Percentiles rank a stretch among this genome's conserved stretches.
These are phyloP conservation scores for Lophochroa leadbeateri DNA, from an alignment of 2,113 vertebrate genomes.

Conservation along the genomic window DNA sequence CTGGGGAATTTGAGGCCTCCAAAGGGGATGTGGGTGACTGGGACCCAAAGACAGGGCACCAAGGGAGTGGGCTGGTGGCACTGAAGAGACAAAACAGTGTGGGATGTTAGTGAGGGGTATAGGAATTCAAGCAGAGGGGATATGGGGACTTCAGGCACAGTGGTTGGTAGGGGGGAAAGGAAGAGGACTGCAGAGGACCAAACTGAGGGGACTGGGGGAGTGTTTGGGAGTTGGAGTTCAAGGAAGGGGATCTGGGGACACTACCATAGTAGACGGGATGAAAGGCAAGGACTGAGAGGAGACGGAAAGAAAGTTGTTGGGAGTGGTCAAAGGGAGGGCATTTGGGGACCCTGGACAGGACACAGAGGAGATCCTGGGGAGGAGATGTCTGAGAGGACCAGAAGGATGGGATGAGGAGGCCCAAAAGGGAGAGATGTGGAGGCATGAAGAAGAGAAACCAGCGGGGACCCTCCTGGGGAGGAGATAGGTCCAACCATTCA, in stretches of 20 bases:
- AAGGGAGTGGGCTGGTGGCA: neutral
- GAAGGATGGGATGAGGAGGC: no score
- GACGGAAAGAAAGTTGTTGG: neutral
- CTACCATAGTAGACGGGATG: rapidly evolving
- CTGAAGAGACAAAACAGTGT: neutral
- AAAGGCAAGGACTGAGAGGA: neutral
- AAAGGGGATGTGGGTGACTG: no score
- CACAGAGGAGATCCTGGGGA: neutral
- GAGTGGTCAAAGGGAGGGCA: rapidly evolving
- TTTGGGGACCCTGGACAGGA: neutral
- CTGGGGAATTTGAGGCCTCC: neutral
- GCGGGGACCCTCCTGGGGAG: neutral
- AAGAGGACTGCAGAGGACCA: neutral
- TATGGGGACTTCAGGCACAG: rapidly evolving
- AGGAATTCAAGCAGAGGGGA: neutral
- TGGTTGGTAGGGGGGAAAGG: neutral
- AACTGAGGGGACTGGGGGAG: neutral
- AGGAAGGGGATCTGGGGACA: neutral
- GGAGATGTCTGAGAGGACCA: neutral
- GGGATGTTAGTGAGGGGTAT: neutral
- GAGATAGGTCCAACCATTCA: no score
- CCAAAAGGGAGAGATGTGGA: no score
- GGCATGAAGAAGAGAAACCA: neutral
- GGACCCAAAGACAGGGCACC: no score
- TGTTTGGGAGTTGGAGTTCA: neutral